Percentiles rank a stretch among this genome's conserved stretches.
Evolutionary conservation across 2,888 invertebrate species (phyloP).

Genomic region (Phyllotreta cruciferae): DNA sequence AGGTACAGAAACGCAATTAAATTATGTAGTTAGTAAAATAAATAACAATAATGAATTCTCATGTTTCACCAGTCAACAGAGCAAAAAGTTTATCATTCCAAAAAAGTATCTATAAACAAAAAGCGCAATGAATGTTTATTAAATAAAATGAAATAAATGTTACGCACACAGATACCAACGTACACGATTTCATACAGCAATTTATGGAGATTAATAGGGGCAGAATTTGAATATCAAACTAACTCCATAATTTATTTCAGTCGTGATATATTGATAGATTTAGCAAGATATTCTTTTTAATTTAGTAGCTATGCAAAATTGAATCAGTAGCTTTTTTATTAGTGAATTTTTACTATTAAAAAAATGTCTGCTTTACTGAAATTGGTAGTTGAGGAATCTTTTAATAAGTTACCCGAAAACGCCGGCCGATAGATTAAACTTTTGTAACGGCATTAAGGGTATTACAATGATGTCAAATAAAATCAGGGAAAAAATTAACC

Average conservation of each 20-base stretch:
- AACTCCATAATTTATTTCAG: conserved; percentile 13
- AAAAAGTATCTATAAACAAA: not conserved
- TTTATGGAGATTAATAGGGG: conserved; percentile 24
- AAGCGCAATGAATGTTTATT: conserved; percentile 21
- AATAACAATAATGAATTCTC: no score
- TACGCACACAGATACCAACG: conserved; percentile 17
- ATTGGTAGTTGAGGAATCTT: no score
- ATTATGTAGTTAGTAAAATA: no score
- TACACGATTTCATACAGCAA: conserved; percentile 12
- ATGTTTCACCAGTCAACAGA: no score
- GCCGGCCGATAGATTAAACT: no score
- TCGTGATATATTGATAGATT: conserved; percentile 24
- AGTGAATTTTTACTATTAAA: no score
- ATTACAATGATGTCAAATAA: not conserved
- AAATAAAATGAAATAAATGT: conserved; percentile 27
- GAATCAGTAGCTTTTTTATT: no score
- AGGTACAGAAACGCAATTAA: no score
- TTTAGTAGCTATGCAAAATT: not conserved
- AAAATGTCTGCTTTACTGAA: no score
- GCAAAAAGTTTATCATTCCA: no score
- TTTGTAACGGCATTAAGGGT: no score
- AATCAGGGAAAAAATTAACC: not conserved
- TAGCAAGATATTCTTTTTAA: conserved; percentile 3
- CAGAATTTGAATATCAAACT: conserved; percentile 17
- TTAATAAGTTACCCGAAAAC: no score